Base-by-base conservation (phyloP, 2,113 vertebrate genomes). In the Ailuropoda melanoleuca region DNA sequence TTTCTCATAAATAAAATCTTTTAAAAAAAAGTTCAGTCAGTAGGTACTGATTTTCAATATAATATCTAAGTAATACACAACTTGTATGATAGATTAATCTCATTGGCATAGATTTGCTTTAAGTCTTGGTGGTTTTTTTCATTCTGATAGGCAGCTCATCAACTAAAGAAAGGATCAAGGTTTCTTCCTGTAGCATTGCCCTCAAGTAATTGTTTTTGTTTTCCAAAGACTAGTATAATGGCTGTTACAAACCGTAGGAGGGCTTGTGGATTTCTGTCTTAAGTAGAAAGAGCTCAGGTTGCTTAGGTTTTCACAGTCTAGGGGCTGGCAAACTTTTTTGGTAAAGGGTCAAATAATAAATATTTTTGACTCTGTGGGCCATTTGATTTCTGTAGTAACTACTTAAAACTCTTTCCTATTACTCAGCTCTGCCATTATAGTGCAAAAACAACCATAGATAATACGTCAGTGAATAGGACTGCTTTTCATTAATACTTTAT, bases 201-300 rank as follows among this genome's bases (percentile, higher is more conserved):
- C 70, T 84, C 21, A 88, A 53, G 15, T 90, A 80, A 95, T n/a
- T 87, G 19, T 87, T 91, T 97, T 39, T 88, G 3, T 97, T 97
- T 90, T 80, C 60, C 37, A 43, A 34, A 85, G 48, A 39, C 53
- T 68, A 23, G 34, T 96, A 29, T 56, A 75, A 74, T 92, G 23
- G 48, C 75, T 88, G 5, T 64, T 43, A 39, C 50, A 48, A 68
- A 9, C 58, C 78, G 11, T 95, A 66, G 77, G 48, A 82, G 43
- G 39, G 21, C 43, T 48, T 8, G 26, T n/a, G 85, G 74, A 88
- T 56, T 70, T 95, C 24, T 84, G 31, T 84, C 39, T 93, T 92
- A 58, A 83, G 48, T 90, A 70, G 84, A 56, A 84, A 68, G 26
- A 89, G 5, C n/a, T 85, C 12, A 58, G 60, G 37, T 64, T 91